These are phyloP conservation scores for Ornithorhynchus anatinus DNA, from an alignment of 2,113 vertebrate genomes.

Conservation along the genomic window DNA sequence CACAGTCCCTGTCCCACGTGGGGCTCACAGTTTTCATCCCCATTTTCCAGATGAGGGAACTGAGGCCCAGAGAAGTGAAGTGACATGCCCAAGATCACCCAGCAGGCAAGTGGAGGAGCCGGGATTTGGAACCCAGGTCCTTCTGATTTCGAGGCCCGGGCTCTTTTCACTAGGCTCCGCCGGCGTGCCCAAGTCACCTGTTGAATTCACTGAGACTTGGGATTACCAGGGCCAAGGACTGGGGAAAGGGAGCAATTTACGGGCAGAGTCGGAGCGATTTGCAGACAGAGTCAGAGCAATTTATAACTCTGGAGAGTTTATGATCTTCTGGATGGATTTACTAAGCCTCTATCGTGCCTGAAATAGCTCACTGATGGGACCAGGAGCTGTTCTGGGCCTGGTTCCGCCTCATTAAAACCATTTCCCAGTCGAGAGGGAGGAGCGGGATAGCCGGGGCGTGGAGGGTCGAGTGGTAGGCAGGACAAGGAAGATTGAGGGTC, in stretches of 20 bases:
- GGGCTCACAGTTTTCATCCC: too few relatives aligned
- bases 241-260: conserved; percentile 45
- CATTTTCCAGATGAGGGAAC: too few relatives aligned
- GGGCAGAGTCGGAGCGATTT: conserved; percentile 61
- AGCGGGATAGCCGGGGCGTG: background rate
- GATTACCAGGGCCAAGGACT: conserved; percentile 66
- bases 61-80: too few relatives aligned
- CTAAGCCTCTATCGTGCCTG: conserved; percentile 33
- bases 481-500: background rate
- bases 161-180: too few relatives aligned
- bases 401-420: background rate
- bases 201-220: conserved; percentile 37
- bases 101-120: too few relatives aligned
- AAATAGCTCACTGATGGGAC: background rate
- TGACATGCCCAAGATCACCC: too few relatives aligned
- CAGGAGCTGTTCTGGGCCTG: background rate
- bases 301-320: conserved; percentile 66
- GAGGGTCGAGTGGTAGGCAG: background rate
- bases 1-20: too few relatives aligned
- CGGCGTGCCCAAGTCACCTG: too few relatives aligned
- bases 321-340: conserved; percentile 58
- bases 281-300: conserved; percentile 55
- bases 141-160: too few relatives aligned
- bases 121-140: too few relatives aligned
- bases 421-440: conserved; percentile 23